Evolutionary conservation across 2,888 invertebrate genomes (phyloP).

Genomic region (Caenorhabditis japonica): DNA sequence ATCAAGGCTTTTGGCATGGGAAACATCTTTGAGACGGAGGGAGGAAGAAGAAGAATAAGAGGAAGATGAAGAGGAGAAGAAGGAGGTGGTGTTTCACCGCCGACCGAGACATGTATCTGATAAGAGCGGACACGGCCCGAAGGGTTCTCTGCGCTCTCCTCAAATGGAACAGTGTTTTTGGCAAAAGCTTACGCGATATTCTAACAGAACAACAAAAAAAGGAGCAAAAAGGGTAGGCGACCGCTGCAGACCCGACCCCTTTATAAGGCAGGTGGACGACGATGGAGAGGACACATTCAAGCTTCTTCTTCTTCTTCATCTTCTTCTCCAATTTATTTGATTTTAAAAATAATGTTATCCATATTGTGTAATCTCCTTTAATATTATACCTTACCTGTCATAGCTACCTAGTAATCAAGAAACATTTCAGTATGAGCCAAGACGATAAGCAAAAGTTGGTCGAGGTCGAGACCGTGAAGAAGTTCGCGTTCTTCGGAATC

Average conservation of each 20-base stretch:
- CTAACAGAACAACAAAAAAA: constrained; percentile 49
- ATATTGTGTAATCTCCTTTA: no score
- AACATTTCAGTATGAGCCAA: constrained; percentile 51
- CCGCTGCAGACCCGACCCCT: constrained; percentile 45
- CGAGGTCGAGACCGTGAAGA: constrained; percentile 73
- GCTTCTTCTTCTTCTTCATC: constrained; percentile 16
- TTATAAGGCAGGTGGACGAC: constrained; percentile 29
- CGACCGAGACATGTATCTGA: constrained; percentile 48
- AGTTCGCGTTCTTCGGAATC: constrained; percentile 74
- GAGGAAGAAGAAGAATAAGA: not conserved
- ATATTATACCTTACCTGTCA: no score
- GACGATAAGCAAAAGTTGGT: constrained; percentile 66
- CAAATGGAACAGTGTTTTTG: constrained; percentile 15
- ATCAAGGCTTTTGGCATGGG: not conserved
- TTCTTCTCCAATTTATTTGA: not conserved
- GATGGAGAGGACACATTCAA: constrained; percentile 12
- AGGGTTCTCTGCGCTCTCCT: constrained; percentile 23
- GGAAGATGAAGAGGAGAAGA: constrained; percentile 39
- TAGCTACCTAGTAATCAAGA: not conserved
- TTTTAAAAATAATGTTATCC: no score
- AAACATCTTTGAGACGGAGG: not conserved
- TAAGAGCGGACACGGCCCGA: constrained; percentile 24
- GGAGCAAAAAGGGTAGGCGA: constrained; percentile 50
- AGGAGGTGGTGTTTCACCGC: constrained; percentile 47
- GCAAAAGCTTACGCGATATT: constrained; percentile 42